These are phyloP conservation scores for Oncorhynchus kisutch DNA, from an alignment of 2,113 vertebrate genomes.

Conservation along the genomic window DNA sequence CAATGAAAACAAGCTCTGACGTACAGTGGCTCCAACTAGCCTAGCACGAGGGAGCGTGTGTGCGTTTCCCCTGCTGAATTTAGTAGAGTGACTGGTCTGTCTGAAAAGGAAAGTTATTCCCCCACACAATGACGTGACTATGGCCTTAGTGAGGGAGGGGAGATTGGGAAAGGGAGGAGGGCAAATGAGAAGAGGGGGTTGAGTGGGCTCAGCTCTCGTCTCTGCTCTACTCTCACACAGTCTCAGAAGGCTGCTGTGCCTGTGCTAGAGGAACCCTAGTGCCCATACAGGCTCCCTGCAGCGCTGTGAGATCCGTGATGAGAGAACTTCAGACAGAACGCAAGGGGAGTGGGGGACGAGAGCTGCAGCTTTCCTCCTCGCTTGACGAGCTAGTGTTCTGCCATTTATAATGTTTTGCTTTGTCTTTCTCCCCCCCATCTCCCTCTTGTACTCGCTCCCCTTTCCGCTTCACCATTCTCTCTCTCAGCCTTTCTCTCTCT, in stretches of 20 bases:
- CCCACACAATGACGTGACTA: conserved; percentile 67
- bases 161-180: conserved; percentile 15
- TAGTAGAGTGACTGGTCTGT: conserved; percentile 31
- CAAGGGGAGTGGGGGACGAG: background rate
- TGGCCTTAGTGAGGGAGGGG: conserved; percentile 46
- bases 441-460: background rate
- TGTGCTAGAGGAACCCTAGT: too few species aligned
- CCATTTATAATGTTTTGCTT: background rate
- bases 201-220: conserved; percentile 37
- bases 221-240: conserved; percentile 66
- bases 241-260: conserved; percentile 51
- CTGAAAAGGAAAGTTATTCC: conserved; percentile 56
- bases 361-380: background rate
- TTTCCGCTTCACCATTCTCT: conserved; percentile 11
- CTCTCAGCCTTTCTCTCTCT: background rate
- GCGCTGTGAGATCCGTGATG: conserved; percentile 19
- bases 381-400: conserved; percentile 20
- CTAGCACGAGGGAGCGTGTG: background rate
- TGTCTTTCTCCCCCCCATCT: background rate
- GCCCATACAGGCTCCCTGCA: conserved; percentile 22
- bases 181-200: conserved; percentile 1
- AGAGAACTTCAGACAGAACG: conserved; percentile 13
- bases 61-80: conserved; percentile 46
- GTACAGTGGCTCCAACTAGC: conserved; percentile 2
- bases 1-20: conserved; percentile 41